Conservation (phyloP, 2,888 invertebrate species). For the Podabrus alpinus region DNA sequence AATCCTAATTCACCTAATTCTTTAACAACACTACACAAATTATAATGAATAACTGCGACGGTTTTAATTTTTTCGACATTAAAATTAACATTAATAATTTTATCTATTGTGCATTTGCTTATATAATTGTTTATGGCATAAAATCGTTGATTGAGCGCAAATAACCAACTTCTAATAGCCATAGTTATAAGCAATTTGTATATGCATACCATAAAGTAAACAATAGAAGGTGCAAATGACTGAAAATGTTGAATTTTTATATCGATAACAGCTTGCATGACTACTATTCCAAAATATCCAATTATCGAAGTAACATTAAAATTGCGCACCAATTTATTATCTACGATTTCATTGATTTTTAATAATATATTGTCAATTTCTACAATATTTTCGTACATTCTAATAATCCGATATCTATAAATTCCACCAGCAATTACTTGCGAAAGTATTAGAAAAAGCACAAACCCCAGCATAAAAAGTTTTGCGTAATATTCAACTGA, state of each 20-base stretch:
- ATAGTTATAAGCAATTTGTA: background rate
- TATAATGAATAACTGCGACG: background rate
- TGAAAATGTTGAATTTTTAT: background rate
- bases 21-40: background rate
- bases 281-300: background rate
- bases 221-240: background rate
- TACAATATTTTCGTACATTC: background rate
- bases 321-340: background rate
- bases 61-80: background rate
- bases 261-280: background rate
- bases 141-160: background rate
- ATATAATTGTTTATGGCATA: background rate
- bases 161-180: background rate
- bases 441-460: background rate
- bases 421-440: background rate
- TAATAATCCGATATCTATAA: too few relatives aligned
- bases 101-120: background rate
- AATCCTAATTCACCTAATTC: background rate
- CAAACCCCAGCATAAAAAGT: background rate
- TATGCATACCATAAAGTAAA: background rate
- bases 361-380: background rate
- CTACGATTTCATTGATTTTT: background rate
- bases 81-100: background rate
- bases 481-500: background rate
- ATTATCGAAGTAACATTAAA: background rate